Evolutionary conservation across 1,140 invertebrate species (phyloP).

Genomic region (Drosophila ironensis): DNA sequence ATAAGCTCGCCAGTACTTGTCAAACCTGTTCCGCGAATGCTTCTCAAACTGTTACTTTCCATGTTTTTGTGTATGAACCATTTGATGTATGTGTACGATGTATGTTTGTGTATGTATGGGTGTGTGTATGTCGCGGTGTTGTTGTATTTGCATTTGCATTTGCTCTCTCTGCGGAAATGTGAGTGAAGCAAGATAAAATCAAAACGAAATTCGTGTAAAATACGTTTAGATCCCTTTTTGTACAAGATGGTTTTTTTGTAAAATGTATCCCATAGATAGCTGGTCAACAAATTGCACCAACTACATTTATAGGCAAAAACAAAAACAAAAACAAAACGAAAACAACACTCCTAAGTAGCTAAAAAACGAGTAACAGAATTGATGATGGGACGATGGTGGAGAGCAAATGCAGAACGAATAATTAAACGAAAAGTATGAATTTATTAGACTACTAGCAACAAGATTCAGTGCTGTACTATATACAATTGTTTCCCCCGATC

Average conservation of each 20-base stretch:
- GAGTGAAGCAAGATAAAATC: too few relatives aligned
- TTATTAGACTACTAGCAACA: conserved; percentile 65
- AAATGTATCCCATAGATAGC: conserved; percentile 26
- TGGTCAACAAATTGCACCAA: conserved; percentile 39
- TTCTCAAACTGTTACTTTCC: conserved; percentile 55
- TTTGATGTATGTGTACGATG: too few relatives aligned
- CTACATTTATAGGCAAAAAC: not conserved
- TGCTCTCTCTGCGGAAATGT: conserved; percentile 10
- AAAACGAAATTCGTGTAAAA: conserved; percentile 29
- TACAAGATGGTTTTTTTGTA: conserved; percentile 24
- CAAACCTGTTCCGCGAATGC: conserved; percentile 40
- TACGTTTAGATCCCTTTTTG: conserved; percentile 29
- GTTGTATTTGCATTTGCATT: conserved; percentile 14
- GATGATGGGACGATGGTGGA: not conserved
- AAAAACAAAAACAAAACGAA: not conserved
- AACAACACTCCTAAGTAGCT: conserved; percentile 20
- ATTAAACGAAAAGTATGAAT: conserved; percentile 69
- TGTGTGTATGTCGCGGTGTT: conserved; percentile 4
- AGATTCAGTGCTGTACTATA: conserved; percentile 41
- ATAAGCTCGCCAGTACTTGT: conserved; percentile 46
- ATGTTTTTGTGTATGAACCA: too few relatives aligned
- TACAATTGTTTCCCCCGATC: conserved; percentile 54
- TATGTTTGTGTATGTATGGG: too few relatives aligned
- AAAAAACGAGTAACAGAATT: conserved; percentile 24
- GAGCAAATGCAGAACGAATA: conserved; percentile 56